Conservation (phyloP, 2,888 invertebrate genomes). For the Apamea sordens region DNA sequence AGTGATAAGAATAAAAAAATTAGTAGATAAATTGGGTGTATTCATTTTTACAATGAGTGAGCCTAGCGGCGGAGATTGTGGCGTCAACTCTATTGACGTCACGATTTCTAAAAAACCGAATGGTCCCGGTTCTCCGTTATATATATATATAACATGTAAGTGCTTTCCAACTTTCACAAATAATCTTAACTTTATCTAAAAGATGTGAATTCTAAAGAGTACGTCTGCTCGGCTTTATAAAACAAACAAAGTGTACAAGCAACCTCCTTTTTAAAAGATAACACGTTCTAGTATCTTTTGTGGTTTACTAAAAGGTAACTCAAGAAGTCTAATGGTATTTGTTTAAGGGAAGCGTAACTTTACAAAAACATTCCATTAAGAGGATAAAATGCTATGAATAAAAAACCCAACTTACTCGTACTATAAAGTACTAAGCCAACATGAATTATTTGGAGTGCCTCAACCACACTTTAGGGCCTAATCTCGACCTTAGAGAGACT, state of each 20-base stretch:
- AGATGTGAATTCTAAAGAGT: neutral
- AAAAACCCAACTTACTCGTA: slow-evolving; percentile 22
- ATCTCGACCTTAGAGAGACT: slow-evolving; percentile 26
- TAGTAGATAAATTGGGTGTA: no score
- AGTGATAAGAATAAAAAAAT: no score
- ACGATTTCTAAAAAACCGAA: no score
- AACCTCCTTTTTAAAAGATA: neutral
- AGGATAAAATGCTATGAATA: slow-evolving; percentile 19
- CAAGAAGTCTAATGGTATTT: slow-evolving; percentile 25
- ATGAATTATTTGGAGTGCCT: slow-evolving; percentile 50
- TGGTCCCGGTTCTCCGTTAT: no score
- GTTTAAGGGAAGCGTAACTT: slow-evolving; percentile 1
- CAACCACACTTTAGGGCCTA: slow-evolving; percentile 25
- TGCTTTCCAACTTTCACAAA: neutral
- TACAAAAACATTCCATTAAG: neutral
- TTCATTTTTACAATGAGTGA: no score
- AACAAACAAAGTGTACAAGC: neutral
- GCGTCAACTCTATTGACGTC: no score
- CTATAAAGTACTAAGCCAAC: slow-evolving; percentile 20
- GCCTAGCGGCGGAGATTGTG: no score
- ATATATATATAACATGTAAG: neutral
- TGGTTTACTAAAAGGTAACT: neutral
- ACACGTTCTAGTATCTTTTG: neutral
- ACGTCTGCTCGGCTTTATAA: no score
- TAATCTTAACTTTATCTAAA: neutral